A percentile compares a stretch with the other conserved stretches of the same genome.
These are phyloP conservation scores for Cotesia vestalis DNA, from an alignment of 1,140 invertebrate species.

Conservation along the genomic window DNA sequence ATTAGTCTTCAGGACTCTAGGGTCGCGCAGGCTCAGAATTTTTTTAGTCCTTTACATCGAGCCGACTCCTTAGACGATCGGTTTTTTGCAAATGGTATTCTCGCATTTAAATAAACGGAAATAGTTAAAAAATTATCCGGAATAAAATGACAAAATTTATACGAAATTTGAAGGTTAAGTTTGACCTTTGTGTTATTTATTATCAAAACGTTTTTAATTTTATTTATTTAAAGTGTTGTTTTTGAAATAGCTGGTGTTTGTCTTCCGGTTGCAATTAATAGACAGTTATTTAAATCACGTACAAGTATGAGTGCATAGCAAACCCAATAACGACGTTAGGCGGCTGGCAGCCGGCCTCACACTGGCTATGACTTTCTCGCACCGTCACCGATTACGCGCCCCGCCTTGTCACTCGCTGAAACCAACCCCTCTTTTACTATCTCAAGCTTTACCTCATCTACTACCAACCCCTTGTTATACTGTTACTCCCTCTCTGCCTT, in stretches of 20 bases:
- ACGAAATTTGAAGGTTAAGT: too few relatives aligned
- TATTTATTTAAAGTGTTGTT: too few relatives aligned
- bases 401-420: conserved; percentile 50
- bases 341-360: conserved; percentile 64
- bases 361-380: conserved; percentile 52
- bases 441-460: conserved; percentile 35
- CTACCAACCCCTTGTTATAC: conserved; percentile 27
- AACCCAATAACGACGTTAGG: conserved; percentile 57
- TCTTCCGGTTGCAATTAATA: neutral
- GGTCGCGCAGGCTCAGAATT: conserved; percentile 34
- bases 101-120: neutral
- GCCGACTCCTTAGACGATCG: neutral
- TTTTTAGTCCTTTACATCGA: conserved; percentile 14
- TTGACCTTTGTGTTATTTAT: too few relatives aligned
- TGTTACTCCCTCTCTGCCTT: conserved; percentile 8
- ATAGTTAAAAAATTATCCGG: too few relatives aligned
- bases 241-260: too few relatives aligned
- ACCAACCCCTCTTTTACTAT: conserved; percentile 41
- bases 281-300: conserved; percentile 29
- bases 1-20: conserved; percentile 1
- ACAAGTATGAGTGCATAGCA: conserved; percentile 33
- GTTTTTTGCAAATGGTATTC: neutral
- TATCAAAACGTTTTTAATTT: too few relatives aligned
- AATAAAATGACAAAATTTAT: too few relatives aligned
- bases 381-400: conserved; percentile 51